Evolutionary conservation across 2,797 vertebrate species (phyloP), one percentile per base, ranked within the genome.

Genomic region (Alectoris magna): DNA sequence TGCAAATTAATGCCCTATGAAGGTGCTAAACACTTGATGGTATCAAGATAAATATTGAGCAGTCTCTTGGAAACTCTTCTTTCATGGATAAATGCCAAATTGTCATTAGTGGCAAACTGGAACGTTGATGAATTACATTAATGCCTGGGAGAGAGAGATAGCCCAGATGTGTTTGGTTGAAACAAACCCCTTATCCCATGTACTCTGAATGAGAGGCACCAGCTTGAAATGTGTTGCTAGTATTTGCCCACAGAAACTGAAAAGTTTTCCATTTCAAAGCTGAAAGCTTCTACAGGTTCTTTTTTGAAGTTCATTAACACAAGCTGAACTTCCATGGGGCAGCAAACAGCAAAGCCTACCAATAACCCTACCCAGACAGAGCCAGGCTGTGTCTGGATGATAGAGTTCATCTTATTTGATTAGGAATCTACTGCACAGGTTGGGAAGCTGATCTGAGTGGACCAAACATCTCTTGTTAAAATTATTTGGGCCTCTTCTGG

Each of bases 11-110:
- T 69, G 51, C 29, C 56, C 23, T 73, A 18, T 0, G 0, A 73
- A 87, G 29, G n/a, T 63, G 46, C 11, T 79, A 70, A 91, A 55
- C 46, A n/a, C 11, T 82, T 62, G 24, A 79, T 62, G 24, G 79
- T 63, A 38, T 41, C 26, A 85, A 9, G 64, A n/a, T n/a, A 49
- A 87, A 43, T 43, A n/a, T 70, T 73, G 51, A 90, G 53, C 3
- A 14, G 19, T 48, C 27, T 91, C 71, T 72, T 69, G 69, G 34
- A 89, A 72, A 62, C 27, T 66, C 31, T 38, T 66, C 7, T 76
- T 84, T 83, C 72, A 62, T 79, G 75, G 79, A 79, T 23, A 85
- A 67, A 76, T 55, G 85, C 68, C 88, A 89, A 85, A 49, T 9
- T 59, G 19, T 85, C 83, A 67, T 79, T 86, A 79, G 68, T 3